Evolutionary conservation across 2,888 invertebrate species (phyloP).

Genomic region (Alloscopus bannaensis): DNA sequence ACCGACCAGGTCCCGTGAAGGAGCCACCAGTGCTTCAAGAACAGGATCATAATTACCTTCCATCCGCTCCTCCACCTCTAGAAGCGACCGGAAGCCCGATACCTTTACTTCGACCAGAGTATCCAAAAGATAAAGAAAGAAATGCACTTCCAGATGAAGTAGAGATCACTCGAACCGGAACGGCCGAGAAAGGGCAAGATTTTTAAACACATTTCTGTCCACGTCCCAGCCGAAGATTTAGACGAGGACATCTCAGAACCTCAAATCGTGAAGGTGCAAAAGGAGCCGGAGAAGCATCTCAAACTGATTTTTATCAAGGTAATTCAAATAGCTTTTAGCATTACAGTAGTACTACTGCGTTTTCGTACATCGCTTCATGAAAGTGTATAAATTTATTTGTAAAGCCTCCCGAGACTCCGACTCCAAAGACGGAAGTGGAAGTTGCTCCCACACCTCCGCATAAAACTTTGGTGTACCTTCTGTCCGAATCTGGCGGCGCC

Average conservation of each 20-base stretch:
- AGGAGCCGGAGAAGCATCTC: constrained; percentile 61
- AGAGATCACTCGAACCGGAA: neutral
- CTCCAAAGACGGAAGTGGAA: constrained; percentile 52
- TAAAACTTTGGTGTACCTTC: constrained; percentile 56
- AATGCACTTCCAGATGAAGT: constrained; percentile 34
- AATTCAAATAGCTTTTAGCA: too few relatives aligned
- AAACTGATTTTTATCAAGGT: constrained; percentile 59
- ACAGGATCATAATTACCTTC: constrained; percentile 31
- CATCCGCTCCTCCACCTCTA: constrained; percentile 1
- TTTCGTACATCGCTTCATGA: too few relatives aligned
- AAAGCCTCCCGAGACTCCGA: constrained; percentile 34
- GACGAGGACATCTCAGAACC: constrained; percentile 42
- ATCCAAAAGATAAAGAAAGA: constrained; percentile 13
- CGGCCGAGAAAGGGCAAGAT: constrained; percentile 74
- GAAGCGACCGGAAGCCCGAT: constrained; percentile 32
- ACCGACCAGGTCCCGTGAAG: neutral
- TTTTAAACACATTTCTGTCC: constrained; percentile 85
- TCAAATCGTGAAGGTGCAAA: constrained; percentile 35
- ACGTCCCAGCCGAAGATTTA: constrained; percentile 47
- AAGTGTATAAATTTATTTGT: too few relatives aligned
- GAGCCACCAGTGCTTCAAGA: neutral
- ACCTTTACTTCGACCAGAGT: constrained; percentile 38
- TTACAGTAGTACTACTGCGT: too few relatives aligned
- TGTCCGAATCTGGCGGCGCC: constrained; percentile 39
- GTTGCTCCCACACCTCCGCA: constrained; percentile 32